phyloP scores from a whole-genome alignment of 2,888 invertebrate genomes.

The Macrosiphum euphorbiae region DNA sequence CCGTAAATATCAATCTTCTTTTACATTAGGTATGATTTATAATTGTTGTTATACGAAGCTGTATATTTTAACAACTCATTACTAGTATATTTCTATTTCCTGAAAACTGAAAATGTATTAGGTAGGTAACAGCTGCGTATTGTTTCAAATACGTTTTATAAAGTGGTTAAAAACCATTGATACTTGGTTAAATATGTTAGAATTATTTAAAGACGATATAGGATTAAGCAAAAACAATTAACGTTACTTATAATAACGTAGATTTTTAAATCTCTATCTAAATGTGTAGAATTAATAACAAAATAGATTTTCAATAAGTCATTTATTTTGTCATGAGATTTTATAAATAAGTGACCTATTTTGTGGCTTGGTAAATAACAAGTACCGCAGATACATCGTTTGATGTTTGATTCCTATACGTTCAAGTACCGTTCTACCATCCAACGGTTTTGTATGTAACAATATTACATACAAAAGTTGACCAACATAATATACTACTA shows the following conservation, averaged over 20 bases:
- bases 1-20: neutral
- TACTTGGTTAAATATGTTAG: neutral
- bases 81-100: neutral
- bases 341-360: neutral
- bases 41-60: neutral
- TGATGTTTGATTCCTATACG: neutral
- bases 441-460: neutral
- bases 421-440: neutral
- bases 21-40: neutral
- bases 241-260: neutral
- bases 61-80: neutral
- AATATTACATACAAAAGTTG: neutral
- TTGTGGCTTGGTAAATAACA: neutral
- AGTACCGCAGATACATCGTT: neutral
- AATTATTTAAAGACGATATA: neutral
- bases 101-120: neutral
- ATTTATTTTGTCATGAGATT: neutral
- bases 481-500: neutral
- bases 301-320: neutral
- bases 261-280: neutral
- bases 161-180: neutral
- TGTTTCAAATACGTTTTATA: neutral
- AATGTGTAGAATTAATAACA: neutral
- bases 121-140: neutral
- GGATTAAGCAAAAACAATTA: neutral